Evolutionary conservation across 2,113 vertebrate genomes (phyloP), one percentile per base, ranked within the genome.

Genomic region (Callospermophilus lateralis): DNA sequence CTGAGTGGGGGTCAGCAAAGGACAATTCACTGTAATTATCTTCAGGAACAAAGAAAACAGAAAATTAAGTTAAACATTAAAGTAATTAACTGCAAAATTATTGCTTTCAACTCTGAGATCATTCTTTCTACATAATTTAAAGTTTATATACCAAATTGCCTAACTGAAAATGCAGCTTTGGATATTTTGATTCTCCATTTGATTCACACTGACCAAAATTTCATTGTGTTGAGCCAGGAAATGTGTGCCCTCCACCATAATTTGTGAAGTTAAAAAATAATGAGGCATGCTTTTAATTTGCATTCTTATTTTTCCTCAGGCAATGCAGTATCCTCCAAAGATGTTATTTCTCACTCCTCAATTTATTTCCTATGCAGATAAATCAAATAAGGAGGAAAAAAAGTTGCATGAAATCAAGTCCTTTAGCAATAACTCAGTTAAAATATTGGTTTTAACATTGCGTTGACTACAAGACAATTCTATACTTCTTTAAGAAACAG

Each of bases 41-140:
- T 58, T 76, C 84, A 72, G 34, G 39, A 3, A 73, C 4, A 94
- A 94, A 37, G 61, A 77, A 90, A 97, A 81, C 19, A 78, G 72
- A 97, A 89, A 80, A 89, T 94, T 91, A 90, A 90, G n/a, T 80
- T 93, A 90, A 92, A 90, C 70, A 91, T 93, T 96, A 87, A 94
- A 84, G 80, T 39, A 90, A 96, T 96, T 97, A 84, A 86, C 1
- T 7, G 79, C 53, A 90, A 94, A 94, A 97, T 89, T 76, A 93
- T 55, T 92, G 45, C 53, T 95, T 97, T 95, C 77, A 90, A 63
- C 72, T 88, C 76, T 93, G 83, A 93, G 58, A 70, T 97, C 72
- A 95, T 37, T 68, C 74, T 95, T 93, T 94, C 51, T 48, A 65
- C 37, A 34, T 68, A 95, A 88, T 92, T 81, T 93, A 68, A 95